Conservation (phyloP, 2,113 vertebrate genomes). For the Cepphus grylle region DNA sequence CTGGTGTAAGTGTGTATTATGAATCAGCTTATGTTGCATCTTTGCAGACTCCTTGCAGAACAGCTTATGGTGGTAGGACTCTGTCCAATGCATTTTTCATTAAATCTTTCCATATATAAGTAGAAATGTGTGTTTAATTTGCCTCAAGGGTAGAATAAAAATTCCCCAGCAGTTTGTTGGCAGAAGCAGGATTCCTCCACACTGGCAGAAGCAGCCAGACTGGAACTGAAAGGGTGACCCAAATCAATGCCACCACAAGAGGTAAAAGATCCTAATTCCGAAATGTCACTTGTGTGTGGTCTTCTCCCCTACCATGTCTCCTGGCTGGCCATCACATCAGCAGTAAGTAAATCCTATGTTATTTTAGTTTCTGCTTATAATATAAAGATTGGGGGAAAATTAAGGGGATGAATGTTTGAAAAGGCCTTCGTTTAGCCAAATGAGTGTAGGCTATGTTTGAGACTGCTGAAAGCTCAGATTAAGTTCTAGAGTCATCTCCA, state of each 20-base stretch:
- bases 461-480: neutral
- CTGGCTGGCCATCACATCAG: neutral
- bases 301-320: neutral
- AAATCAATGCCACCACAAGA: neutral
- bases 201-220: neutral
- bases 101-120: neutral
- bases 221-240: neutral
- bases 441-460: neutral
- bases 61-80: neutral
- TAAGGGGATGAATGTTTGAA: neutral
- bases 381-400: neutral
- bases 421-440: neutral
- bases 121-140: neutral
- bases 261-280: neutral
- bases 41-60: neutral
- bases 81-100: neutral
- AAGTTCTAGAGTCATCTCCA: neutral
- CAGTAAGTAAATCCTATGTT: neutral
- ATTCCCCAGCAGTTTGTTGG: neutral
- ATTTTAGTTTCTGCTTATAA: neutral
- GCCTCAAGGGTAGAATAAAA: neutral
- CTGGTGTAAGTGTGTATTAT: neutral
- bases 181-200: neutral
- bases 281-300: neutral
- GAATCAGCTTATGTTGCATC: neutral